phyloP scores from a whole-genome alignment of 1,140 invertebrate species.

The Conus ventricosus region DNA sequence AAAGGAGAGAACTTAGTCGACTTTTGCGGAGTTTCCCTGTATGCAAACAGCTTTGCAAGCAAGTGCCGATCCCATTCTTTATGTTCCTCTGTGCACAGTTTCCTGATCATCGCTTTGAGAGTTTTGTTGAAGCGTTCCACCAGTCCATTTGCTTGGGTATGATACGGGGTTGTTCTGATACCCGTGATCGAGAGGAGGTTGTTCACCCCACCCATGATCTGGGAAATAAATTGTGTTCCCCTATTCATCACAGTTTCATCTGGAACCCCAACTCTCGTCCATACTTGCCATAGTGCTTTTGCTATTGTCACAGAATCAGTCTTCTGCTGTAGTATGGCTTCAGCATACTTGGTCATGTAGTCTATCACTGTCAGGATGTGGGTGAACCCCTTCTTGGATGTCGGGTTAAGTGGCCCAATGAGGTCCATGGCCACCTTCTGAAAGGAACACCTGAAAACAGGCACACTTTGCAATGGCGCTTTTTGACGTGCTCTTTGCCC shows the following conservation, averaged over 20 bases:
- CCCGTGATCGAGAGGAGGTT: conserved; percentile 50
- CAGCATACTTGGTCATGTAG: no score
- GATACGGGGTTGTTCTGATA: conserved; percentile 54
- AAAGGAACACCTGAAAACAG: no score
- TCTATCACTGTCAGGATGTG: no score
- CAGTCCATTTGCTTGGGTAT: conserved; percentile 60
- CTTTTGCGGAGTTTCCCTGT: conserved; percentile 55
- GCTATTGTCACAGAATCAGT: neutral
- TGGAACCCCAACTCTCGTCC: conserved; percentile 72
- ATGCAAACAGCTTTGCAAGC: conserved; percentile 60
- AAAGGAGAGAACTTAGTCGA: conserved; percentile 59
- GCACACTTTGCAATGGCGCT: no score
- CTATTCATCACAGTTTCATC: conserved; percentile 73
- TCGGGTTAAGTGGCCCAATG: no score
- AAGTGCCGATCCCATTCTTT: conserved; percentile 37
- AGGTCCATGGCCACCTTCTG: no score
- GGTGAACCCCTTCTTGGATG: no score
- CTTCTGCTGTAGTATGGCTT: no score
- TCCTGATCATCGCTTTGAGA: conserved; percentile 42
- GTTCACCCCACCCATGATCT: conserved; percentile 49
- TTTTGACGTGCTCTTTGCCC: no score
- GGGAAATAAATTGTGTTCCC: conserved; percentile 72
- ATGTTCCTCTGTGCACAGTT: conserved; percentile 36
- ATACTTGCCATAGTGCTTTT: conserved; percentile 65
- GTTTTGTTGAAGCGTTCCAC: conserved; percentile 47